A percentile compares a stretch with the other conserved stretches of the same genome.
These are phyloP conservation scores for Etheostoma nigrum DNA, from an alignment of 2,797 vertebrate species.

Conservation along the genomic window DNA sequence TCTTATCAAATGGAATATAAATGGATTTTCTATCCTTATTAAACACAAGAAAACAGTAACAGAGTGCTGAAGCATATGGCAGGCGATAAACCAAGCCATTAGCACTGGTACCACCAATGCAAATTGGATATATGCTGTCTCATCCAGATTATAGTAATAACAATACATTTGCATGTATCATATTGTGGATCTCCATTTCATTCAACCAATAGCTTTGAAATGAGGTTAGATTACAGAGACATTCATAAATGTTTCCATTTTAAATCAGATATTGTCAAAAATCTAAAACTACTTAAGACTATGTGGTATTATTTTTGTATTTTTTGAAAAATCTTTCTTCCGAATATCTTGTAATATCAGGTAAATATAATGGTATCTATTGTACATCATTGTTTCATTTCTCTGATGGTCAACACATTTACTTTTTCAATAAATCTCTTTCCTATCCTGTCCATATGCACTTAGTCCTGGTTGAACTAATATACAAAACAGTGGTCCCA, in stretches of 20 bases:
- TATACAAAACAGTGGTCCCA: slow-evolving; percentile 39
- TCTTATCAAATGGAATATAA: slow-evolving; percentile 10
- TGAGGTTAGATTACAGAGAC: slow-evolving; percentile 22
- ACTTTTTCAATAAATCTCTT: slow-evolving; percentile 17
- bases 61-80: slow-evolving; percentile 5
- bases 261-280: slow-evolving; percentile 52
- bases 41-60: slow-evolving; percentile 17
- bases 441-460: background rate
- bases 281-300: slow-evolving; percentile 25
- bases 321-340: background rate
- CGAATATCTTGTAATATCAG: slow-evolving; percentile 11
- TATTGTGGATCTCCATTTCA: slow-evolving; percentile 17
- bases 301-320: slow-evolving; percentile 9
- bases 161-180: slow-evolving; percentile 18
- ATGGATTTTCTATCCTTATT: background rate
- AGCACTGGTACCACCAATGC: background rate
- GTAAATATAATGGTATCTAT: slow-evolving; percentile 37
- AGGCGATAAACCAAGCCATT: slow-evolving; percentile 7
- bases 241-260: slow-evolving; percentile 10
- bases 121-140: slow-evolving; percentile 3
- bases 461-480: slow-evolving; percentile 25
- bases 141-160: slow-evolving; percentile 8
- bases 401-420: slow-evolving; percentile 17
- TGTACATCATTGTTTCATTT: background rate
- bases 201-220: slow-evolving; percentile 42